A percentile compares a stretch with the other conserved stretches of the same genome.
These are phyloP conservation scores for Acanthopagrus latus DNA, from an alignment of 2,797 vertebrate species.

Conservation along the genomic window DNA sequence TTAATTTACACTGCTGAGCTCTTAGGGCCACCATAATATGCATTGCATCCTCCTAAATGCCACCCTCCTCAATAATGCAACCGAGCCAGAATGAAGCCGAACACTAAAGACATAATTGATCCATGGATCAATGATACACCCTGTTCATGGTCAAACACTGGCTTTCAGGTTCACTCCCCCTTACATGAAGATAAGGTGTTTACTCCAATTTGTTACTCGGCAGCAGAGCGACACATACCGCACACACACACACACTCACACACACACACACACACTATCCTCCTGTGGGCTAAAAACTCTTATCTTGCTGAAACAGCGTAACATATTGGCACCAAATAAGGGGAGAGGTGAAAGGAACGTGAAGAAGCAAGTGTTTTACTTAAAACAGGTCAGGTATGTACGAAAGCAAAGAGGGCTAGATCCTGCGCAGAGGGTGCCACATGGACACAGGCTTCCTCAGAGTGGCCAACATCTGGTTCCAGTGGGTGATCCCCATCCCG, in stretches of 20 bases:
- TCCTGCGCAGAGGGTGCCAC: constrained; percentile 95
- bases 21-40: neutral
- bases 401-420: constrained; percentile 73
- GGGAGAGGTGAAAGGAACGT: constrained; percentile 21
- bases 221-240: constrained; percentile 3
- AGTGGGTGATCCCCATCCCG: constrained; percentile 97
- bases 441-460: constrained; percentile 97
- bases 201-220: constrained; percentile 11
- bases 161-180: constrained; percentile 15
- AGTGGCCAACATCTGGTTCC: constrained; percentile 99
- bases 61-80: constrained; percentile 6
- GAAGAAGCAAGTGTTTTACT: constrained; percentile 44
- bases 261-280: constrained; percentile 11
- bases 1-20: neutral
- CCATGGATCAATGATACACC: constrained; percentile 10
- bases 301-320: constrained; percentile 13
- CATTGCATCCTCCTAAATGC: neutral
- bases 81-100: constrained; percentile 15
- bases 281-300: constrained; percentile 14
- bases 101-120: constrained; percentile 10
- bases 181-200: constrained; percentile 17
- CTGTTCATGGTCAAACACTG: constrained; percentile 23
- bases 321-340: constrained; percentile 35
- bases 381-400: constrained; percentile 1
- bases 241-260: neutral